phyloP scores from a whole-genome alignment of 2,888 invertebrate genomes.

The Rhabditoides inermis region DNA sequence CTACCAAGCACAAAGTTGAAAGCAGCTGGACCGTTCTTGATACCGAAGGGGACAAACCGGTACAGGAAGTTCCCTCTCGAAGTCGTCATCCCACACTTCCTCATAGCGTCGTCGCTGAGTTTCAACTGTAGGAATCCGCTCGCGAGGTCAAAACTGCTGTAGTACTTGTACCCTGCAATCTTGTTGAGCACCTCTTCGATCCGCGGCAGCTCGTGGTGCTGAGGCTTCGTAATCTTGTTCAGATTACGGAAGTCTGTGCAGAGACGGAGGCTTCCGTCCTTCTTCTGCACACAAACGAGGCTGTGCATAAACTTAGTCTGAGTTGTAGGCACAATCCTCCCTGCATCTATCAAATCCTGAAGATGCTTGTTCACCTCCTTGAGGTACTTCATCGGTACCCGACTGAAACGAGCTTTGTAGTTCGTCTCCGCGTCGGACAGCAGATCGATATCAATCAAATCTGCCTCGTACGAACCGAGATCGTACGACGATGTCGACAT shows the following conservation, averaged over 20 bases:
- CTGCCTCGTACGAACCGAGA: too few relatives aligned
- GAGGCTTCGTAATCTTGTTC: conserved; percentile 20
- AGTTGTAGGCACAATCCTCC: too few relatives aligned
- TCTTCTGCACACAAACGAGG: conserved; percentile 29
- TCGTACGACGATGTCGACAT: too few relatives aligned
- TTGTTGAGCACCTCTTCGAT: conserved; percentile 17
- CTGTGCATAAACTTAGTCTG: too few relatives aligned
- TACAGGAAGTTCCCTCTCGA: conserved; percentile 11
- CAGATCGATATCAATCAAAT: too few relatives aligned
- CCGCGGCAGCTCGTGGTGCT: conserved; percentile 21
- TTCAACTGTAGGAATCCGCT: conserved; percentile 18
- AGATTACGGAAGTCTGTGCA: conserved; percentile 27
- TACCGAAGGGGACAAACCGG: conserved; percentile 11
- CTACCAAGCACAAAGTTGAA: conserved; percentile 10
- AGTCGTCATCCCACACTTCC: conserved; percentile 10
- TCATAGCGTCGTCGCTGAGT: background rate
- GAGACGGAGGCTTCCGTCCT: conserved; percentile 23
- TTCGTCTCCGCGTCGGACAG: too few relatives aligned
- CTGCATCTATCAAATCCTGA: too few relatives aligned
- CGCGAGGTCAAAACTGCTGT: conserved; percentile 15
- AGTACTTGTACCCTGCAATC: conserved; percentile 10
- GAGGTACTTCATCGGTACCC: too few relatives aligned
- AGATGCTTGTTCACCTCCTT: too few relatives aligned
- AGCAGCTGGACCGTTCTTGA: conserved; percentile 14
- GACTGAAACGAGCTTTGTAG: too few relatives aligned